Conservation (phyloP, 53 echinoderm and acorn worm genomes). For the Zoroaster sp. region DNA sequence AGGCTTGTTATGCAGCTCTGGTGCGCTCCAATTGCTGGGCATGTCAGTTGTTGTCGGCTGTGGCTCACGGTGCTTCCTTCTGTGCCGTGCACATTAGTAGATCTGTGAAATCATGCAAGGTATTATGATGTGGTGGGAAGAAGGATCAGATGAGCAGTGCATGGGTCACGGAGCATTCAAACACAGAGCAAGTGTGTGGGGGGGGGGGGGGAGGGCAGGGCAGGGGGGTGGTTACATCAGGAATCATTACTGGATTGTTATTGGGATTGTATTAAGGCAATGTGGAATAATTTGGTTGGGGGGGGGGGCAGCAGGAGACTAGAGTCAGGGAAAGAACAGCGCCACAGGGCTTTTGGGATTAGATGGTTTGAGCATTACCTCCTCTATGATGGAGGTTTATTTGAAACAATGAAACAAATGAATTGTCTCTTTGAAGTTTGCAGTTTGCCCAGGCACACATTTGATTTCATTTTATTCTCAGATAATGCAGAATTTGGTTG, state of each 20-base stretch:
- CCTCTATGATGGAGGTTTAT: no score
- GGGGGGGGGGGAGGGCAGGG: no score
- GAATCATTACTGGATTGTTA: no score
- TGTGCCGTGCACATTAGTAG: not conserved
- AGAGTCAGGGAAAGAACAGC: not conserved
- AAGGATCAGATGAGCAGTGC: not conserved
- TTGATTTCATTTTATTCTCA: not conserved
- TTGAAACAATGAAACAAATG: not conserved
- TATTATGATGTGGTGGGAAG: conserved; percentile 11
- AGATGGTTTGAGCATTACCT: not conserved
- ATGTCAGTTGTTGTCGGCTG: conserved; percentile 1
- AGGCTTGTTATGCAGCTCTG: conserved; percentile 1
- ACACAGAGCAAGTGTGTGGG: no score
- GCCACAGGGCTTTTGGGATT: not conserved
- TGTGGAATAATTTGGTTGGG: no score
- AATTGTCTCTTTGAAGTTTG: not conserved
- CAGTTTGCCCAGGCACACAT: not conserved
- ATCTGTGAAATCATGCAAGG: conserved; percentile 37
- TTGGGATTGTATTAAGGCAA: no score
- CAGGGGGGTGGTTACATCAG: not conserved
- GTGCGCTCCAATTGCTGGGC: not conserved
- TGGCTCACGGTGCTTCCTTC: conserved; percentile 17
- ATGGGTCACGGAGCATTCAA: not conserved
- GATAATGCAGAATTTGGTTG: no score
- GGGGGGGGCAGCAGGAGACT: not conserved